These are phyloP conservation scores for Corvus moneduloides DNA, from an alignment of 2,113 vertebrate species.

Conservation along the genomic window DNA sequence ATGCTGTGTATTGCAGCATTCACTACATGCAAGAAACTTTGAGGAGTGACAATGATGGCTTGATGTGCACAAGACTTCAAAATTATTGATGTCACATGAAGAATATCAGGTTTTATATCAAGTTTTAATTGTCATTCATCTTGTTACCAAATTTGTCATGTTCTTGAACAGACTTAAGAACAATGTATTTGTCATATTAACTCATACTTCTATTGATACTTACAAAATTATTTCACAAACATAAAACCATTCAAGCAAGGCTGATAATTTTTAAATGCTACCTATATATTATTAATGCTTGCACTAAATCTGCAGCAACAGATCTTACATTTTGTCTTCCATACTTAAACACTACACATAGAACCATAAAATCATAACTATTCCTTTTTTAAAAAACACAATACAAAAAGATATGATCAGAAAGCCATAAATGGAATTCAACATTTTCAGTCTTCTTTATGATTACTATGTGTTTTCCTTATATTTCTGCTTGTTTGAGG, in stretches of 20 bases:
- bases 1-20: not conserved
- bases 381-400: not conserved
- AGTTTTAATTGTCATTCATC: not conserved
- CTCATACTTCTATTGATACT: not conserved
- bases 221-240: constrained; percentile 26
- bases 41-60: not conserved
- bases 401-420: not conserved
- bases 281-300: not conserved
- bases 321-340: not conserved
- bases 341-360: not conserved
- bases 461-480: not conserved
- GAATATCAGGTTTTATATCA: not conserved
- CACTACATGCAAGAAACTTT: not conserved
- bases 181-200: not conserved
- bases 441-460: constrained; percentile 6
- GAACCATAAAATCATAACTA: not conserved
- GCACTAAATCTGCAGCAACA: not conserved
- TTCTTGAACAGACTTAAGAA: constrained; percentile 16
- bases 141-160: not conserved
- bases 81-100: constrained; percentile 8
- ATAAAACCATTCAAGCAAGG: not conserved
- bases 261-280: not conserved
- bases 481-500: not conserved
- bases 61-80: not conserved
- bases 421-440: not conserved